phyloP scores from a whole-genome alignment of 2,113 vertebrate species.

The Lathamus discolor region DNA sequence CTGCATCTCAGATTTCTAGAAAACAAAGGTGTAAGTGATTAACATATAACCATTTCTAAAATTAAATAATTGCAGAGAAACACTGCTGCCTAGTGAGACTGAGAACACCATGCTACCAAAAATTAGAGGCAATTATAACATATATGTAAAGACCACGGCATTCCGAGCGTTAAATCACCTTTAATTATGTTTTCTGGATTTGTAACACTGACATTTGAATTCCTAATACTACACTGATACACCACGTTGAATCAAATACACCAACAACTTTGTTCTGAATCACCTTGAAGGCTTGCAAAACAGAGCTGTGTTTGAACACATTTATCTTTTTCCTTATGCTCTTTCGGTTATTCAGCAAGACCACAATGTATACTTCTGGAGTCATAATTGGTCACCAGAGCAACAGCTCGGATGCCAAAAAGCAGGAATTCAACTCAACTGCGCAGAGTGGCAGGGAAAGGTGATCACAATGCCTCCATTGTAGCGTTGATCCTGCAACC shows the following conservation, averaged over 20 bases:
- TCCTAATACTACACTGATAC: background rate
- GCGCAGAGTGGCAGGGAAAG: background rate
- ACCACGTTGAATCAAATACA: background rate
- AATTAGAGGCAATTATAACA: slow-evolving; percentile 37
- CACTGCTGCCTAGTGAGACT: background rate
- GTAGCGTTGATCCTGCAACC: slow-evolving; percentile 30
- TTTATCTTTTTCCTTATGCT: slow-evolving; percentile 27
- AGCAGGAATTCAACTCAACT: slow-evolving; percentile 46
- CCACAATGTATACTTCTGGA: slow-evolving; percentile 54
- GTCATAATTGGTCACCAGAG: slow-evolving; percentile 56
- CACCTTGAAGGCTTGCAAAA: slow-evolving; percentile 52
- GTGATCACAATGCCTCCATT: slow-evolving; percentile 55
- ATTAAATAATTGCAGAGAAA: slow-evolving; percentile 47
- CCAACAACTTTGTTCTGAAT: slow-evolving; percentile 53
- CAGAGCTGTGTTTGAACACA: slow-evolving; percentile 41
- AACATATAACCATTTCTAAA: background rate
- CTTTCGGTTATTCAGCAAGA: slow-evolving; percentile 21
- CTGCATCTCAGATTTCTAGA: background rate
- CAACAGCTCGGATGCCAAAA: slow-evolving; percentile 54
- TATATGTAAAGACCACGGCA: slow-evolving; percentile 12
- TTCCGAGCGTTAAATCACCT: slow-evolving; percentile 29
- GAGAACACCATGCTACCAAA: background rate
- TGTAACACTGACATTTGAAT: slow-evolving; percentile 40
- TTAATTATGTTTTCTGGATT: slow-evolving; percentile 55
- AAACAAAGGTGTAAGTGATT: slow-evolving; percentile 4